Percentiles rank a stretch among this genome's conserved stretches.
Conservation (phyloP, 2,888 invertebrate genomes). For the Caprella mutica region DNA sequence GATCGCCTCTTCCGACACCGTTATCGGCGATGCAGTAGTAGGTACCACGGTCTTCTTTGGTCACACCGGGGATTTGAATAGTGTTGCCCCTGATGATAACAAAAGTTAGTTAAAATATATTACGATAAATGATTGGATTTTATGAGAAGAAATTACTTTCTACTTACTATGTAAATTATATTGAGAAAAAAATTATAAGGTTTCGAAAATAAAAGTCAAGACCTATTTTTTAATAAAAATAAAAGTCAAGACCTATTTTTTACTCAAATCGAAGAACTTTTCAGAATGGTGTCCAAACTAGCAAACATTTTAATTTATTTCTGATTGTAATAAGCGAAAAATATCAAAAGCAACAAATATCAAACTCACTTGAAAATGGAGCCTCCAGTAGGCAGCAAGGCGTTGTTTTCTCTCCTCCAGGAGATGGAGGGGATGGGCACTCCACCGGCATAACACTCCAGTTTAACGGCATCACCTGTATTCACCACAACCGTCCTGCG, state of each 20-base stretch:
- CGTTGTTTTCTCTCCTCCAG: conserved; percentile 87
- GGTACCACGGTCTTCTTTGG: conserved; percentile 80
- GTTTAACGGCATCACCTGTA: conserved; percentile 60
- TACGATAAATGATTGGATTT: background rate
- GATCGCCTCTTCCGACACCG: conserved; percentile 60
- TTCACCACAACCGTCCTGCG: conserved; percentile 60
- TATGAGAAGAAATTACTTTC: conserved; percentile 7
- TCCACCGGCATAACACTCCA: conserved; percentile 80
- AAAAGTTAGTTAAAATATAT: background rate
- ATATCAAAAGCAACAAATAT: background rate
- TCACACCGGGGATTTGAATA: conserved; percentile 61
- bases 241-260: too few relatives aligned
- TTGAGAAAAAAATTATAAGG: too few relatives aligned
- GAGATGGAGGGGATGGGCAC: conserved; percentile 73
- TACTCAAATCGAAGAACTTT: too few relatives aligned
- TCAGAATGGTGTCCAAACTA: too few relatives aligned
- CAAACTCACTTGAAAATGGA: conserved; percentile 42
- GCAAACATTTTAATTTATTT: too few relatives aligned
- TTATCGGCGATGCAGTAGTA: conserved; percentile 70
- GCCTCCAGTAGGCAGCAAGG: conserved; percentile 80
- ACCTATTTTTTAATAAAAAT: too few relatives aligned
- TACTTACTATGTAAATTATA: too few relatives aligned
- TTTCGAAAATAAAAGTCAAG: too few relatives aligned
- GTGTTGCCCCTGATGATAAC: conserved; percentile 56
- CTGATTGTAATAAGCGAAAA: too few relatives aligned